These are phyloP conservation scores for Anniella stebbinsi DNA, from an alignment of 2,797 vertebrate genomes.

Conservation along the genomic window DNA sequence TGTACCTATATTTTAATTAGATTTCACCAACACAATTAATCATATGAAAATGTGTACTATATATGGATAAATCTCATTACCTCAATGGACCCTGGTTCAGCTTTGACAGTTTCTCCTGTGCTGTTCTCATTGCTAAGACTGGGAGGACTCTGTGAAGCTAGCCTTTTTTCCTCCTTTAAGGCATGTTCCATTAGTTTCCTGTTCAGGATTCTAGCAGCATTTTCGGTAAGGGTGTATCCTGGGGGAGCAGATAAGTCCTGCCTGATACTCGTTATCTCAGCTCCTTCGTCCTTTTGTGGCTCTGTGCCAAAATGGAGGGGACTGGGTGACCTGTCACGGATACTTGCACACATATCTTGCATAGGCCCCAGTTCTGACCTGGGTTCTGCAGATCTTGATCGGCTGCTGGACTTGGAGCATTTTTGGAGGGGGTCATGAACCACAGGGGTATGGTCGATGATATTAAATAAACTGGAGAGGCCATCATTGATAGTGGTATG, in stretches of 20 bases:
- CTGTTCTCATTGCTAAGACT: constrained; percentile 81
- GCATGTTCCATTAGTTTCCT: constrained; percentile 95
- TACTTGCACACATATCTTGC: constrained; percentile 83
- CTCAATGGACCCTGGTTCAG: constrained; percentile 91
- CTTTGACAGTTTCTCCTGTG: constrained; percentile 83
- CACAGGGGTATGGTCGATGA: constrained; percentile 94
- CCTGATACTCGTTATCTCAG: constrained; percentile 86
- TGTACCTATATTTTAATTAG: background rate
- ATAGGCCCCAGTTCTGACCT: constrained; percentile 76
- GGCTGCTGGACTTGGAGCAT: constrained; percentile 87
- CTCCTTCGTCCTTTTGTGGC: constrained; percentile 85
- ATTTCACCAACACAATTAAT: constrained; percentile 37
- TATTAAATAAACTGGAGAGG: constrained; percentile 98
- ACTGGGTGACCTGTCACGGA: constrained; percentile 93
- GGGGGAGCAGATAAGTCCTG: constrained; percentile 95
- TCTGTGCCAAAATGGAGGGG: constrained; percentile 89
- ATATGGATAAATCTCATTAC: constrained; percentile 83
- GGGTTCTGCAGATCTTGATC: constrained; percentile 84
- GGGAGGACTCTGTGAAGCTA: constrained; percentile 74
- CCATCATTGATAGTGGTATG: constrained; percentile 98
- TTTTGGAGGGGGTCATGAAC: constrained; percentile 88
- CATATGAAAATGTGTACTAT: constrained; percentile 66
- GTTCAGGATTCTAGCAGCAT: constrained; percentile 92
- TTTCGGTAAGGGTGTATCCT: constrained; percentile 92
- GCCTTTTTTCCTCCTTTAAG: constrained; percentile 89